Conservation (phyloP, 2,888 invertebrate species). For the Neoaliturus tenellus region DNA sequence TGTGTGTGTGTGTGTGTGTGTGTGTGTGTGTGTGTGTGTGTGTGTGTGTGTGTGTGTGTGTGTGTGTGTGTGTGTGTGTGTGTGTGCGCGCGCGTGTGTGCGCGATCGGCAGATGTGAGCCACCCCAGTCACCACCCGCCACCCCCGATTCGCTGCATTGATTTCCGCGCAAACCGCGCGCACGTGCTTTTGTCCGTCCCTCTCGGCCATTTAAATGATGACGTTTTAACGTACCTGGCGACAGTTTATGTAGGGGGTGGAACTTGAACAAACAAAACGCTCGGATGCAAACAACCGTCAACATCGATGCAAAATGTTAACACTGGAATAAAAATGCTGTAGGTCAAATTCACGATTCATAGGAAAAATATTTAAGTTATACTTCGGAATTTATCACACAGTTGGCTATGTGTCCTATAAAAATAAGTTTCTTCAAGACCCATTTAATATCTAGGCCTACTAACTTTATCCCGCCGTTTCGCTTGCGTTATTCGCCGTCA, state of each 20-base stretch:
- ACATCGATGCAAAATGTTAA: too few species aligned
- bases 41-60: neutral
- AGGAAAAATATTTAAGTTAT: too few species aligned
- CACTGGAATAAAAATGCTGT: too few species aligned
- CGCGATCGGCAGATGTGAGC: conserved; percentile 29
- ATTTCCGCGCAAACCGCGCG: conserved; percentile 39
- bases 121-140: neutral
- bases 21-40: conserved; percentile 27
- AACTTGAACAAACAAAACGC: neutral
- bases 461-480: too few species aligned
- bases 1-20: conserved; percentile 22
- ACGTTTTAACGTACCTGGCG: conserved; percentile 49
- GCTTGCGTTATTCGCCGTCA: too few species aligned
- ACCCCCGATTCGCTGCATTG: conserved; percentile 41
- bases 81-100: conserved; percentile 12
- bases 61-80: conserved; percentile 31
- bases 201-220: conserved; percentile 40
- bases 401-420: too few species aligned
- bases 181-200: conserved; percentile 32
- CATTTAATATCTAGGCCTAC: too few species aligned
- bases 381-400: too few species aligned
- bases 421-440: too few species aligned
- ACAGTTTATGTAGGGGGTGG: conserved; percentile 17
- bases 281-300: too few species aligned
- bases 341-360: too few species aligned